These are phyloP conservation scores for Trissoscelio sp. DNA, from an alignment of 2,888 invertebrate genomes.

Conservation along the genomic window DNA sequence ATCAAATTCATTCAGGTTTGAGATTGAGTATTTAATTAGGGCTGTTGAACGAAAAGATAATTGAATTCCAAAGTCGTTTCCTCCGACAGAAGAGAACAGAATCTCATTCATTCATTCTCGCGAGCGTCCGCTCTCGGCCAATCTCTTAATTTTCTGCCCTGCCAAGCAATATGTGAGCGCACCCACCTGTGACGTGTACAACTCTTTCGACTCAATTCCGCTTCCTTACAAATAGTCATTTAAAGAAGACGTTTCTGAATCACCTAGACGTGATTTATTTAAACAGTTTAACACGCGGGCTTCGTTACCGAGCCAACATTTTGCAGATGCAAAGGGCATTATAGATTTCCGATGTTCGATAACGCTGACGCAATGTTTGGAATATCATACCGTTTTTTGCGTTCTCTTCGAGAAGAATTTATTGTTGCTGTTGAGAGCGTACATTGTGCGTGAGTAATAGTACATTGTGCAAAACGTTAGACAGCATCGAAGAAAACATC, in stretches of 20 bases:
- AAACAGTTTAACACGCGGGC: slow-evolving; percentile 9
- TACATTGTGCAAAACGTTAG: slow-evolving; percentile 2
- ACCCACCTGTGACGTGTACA: slow-evolving; percentile 70
- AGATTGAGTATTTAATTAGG: slow-evolving; percentile 79
- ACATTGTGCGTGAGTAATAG: slow-evolving; percentile 34
- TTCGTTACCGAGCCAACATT: neutral
- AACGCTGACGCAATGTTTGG: slow-evolving; percentile 15
- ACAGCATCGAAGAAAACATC: neutral
- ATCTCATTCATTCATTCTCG: slow-evolving; percentile 67
- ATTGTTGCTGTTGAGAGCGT: slow-evolving; percentile 9
- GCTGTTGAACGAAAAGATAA: slow-evolving; percentile 76
- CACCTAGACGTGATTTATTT: slow-evolving; percentile 30
- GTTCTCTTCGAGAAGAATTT: slow-evolving; percentile 17
- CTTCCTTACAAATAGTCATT: slow-evolving; percentile 57
- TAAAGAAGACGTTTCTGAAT: slow-evolving; percentile 17
- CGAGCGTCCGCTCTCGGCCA: slow-evolving; percentile 68
- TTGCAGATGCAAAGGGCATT: neutral
- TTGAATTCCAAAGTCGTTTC: slow-evolving; percentile 72
- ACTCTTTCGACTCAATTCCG: slow-evolving; percentile 66
- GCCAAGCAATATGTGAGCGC: slow-evolving; percentile 74
- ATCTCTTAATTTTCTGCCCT: slow-evolving; percentile 78
- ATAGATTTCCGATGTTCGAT: slow-evolving; percentile 18
- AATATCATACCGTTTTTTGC: neutral
- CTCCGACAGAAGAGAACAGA: slow-evolving; percentile 62
- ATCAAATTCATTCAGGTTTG: slow-evolving; percentile 70